Percentiles rank a stretch among this genome's conserved stretches.
These are phyloP conservation scores for Beris morrisii DNA, from an alignment of 2,888 invertebrate genomes.

Conservation along the genomic window DNA sequence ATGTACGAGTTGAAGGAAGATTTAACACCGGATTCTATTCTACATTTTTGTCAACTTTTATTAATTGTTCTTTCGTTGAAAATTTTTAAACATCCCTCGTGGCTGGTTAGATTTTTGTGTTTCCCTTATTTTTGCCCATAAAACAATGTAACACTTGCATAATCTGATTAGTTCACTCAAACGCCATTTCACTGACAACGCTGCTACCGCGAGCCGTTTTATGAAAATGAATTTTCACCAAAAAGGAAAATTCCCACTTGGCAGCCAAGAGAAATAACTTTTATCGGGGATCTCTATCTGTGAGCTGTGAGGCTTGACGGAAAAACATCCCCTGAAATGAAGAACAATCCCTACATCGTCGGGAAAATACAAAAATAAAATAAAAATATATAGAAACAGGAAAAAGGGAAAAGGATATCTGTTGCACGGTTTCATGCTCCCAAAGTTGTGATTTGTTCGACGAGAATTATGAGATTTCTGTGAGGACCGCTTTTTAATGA, in stretches of 20 bases:
- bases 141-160: constrained; percentile 22
- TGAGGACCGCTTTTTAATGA: neutral
- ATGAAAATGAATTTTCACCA: too few species aligned
- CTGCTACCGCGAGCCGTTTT: too few species aligned
- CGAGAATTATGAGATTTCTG: constrained; percentile 13
- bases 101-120: too few species aligned
- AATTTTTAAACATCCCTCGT: too few species aligned
- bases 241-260: too few species aligned
- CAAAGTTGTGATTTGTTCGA: constrained; percentile 28
- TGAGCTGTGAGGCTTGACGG: constrained; percentile 4
- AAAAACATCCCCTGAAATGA: too few species aligned
- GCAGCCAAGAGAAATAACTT: constrained; percentile 15
- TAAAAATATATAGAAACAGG: neutral
- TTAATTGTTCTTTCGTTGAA: too few species aligned
- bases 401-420: constrained; percentile 18
- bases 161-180: constrained; percentile 28
- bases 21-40: too few species aligned
- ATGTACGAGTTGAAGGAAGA: too few species aligned
- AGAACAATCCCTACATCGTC: too few species aligned
- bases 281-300: constrained; percentile 26
- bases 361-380: too few species aligned
- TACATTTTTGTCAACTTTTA: too few species aligned
- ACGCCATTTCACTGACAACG: constrained; percentile 20
- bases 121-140: constrained; percentile 4
- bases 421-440: constrained; percentile 15